Evolutionary conservation across 2,113 vertebrate genomes (phyloP).

Genomic region (human (Homo sapiens)): GRCh38 chr6:85383001-85383500

Average conservation of each 20-base stretch:
- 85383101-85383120: not conserved
- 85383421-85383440: not conserved
- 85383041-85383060: not conserved
- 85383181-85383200: not conserved
- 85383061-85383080: not conserved
- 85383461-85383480: not conserved
- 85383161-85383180: not conserved
- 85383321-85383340: not conserved
- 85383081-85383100: not conserved
- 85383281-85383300: not conserved
- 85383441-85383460: not conserved
- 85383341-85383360: not conserved
- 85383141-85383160: not conserved
- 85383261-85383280: not conserved
- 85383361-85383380: slow-evolving; percentile 30
- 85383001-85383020: not conserved
- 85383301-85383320: not conserved
- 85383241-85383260: not conserved
- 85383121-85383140: not conserved
- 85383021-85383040: not conserved
- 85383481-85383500: not conserved
- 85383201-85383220: not conserved
- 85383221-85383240: not conserved
- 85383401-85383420: slow-evolving; percentile 15
- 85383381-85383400: slow-evolving; percentile 19